Evolutionary conservation across 35 echinoderm and acorn worm genomes (phyloP), one percentile per base, ranked within the genome.

Genomic region (Acanthaster planci): DNA sequence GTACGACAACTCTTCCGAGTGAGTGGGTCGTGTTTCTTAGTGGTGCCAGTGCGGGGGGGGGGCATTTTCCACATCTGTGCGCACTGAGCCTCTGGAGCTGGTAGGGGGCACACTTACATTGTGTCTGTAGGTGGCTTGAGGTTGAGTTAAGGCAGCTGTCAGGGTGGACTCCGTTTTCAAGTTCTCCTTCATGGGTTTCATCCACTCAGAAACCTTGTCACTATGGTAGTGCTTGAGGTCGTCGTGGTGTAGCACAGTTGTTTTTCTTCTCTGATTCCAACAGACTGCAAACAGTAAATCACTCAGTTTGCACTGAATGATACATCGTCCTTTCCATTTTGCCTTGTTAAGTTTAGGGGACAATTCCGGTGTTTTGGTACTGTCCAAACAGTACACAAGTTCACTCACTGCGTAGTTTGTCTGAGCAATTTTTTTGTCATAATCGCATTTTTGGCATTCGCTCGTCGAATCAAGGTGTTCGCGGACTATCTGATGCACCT

Each of bases 251-350:
- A 86, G 7, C 0, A 86, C 2, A 51, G 27, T 77, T 0, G 60
- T 27, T 19, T 40, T 86, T 38, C 84, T 68, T 35, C 36, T 47
- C 51, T 77, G 84, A 51, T 77, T 52, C 0, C 4, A 22, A 5
- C 84, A 31, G 29, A 86, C 53, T 8, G 76, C 67, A 38, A 77
- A 77, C 38, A 77, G 32, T 10, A 86, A 29, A 42, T 86, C 84
- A 52, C 84, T 77, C 0, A 52, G 84, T 77, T 55, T 47, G 10
- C 84, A 10, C 18, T 26, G 17, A 23, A 77, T 54, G 1, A 77
- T 67, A 2, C 84, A 16, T 0, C 64, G 84, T 0, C 67, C 67
- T 39, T 40, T 1, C 44, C 64, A 77, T 12, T 76, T n/a, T 17
- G 30, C 30, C 8, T 60, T 37, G 2, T 30, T 34, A 7, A 86